Evolutionary conservation across 1,140 invertebrate species (phyloP), one percentile per base, ranked within the genome.

Genomic region (Tetramorium alpestre): DNA sequence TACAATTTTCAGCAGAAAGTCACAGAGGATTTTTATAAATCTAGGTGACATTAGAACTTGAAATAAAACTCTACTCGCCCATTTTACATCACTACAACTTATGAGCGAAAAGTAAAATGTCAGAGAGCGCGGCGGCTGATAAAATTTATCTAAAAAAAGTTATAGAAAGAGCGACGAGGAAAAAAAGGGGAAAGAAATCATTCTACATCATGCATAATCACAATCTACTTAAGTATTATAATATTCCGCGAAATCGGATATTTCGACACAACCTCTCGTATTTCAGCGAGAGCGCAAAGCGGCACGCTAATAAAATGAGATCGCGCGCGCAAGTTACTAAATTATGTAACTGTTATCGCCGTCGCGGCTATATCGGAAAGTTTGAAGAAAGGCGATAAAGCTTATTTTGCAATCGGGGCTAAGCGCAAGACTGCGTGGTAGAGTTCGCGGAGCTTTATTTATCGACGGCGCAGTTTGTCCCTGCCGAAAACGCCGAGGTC

Each of bases 271-370:
- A n/a, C 22, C 51, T 70, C 78, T 70, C 65, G 38, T 70, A 81
- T 81, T 70, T 70, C 51, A 54, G 33, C 62, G 44, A 10, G 51
- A 60, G 65, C 38, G 22, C 33, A 7, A 25, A 28, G 3, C 22
- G 33, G n/a, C 41, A 16, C 1, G 0, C 28, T 33, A 58, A 81
- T 58, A 13, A 56, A 56, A 70, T 28, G 18, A 69, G 25, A 49
- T 41, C 33, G 4, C 56, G 10, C 51, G 25, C 4, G 22, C 76
- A 44, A 76, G 70, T 51, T 64, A 38, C 67, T 54, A 54, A 54
- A 85, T 88, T 88, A 87, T 77, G 22, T 89, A 89, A 89, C 44
- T 41, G 6, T 49, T 44, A 80, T 88, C 62, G 33, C 62, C 6
- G n/a, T 33, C 47, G 22, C n/a, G 13, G 18, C 25, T 69, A 25